These are phyloP conservation scores for Gymnorhina tibicen DNA, from an alignment of 2,113 vertebrate species.

Conservation along the genomic window DNA sequence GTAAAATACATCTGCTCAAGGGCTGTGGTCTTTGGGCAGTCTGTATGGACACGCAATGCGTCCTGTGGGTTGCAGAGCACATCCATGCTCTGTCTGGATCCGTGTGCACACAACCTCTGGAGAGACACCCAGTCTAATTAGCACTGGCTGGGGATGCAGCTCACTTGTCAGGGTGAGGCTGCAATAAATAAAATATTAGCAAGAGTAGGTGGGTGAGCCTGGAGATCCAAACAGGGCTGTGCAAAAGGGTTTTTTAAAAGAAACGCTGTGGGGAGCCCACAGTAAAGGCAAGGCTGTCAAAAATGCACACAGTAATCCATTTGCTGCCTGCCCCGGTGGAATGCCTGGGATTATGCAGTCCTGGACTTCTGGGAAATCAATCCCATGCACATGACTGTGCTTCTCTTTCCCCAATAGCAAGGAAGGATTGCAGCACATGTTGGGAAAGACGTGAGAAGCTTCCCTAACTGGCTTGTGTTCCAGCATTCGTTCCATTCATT, in stretches of 20 bases:
- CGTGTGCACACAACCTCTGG: not conserved
- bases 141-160: not conserved
- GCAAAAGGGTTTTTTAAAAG: not conserved
- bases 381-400: not conserved
- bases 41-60: fast-evolving
- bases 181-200: constrained; percentile 50
- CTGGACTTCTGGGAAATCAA: constrained; percentile 28
- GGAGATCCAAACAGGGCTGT: not conserved
- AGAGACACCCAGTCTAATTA: not conserved
- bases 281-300: not conserved
- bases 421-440: not conserved
- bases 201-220: not conserved
- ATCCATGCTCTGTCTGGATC: not conserved
- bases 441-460: not conserved
- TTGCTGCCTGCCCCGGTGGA: constrained; percentile 13
- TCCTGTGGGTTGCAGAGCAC: not conserved
- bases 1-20: not conserved
- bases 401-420: not conserved
- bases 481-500: not conserved
- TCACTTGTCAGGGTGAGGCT: not conserved
- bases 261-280: not conserved
- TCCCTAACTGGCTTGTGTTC: not conserved
- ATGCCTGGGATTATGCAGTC: not conserved
- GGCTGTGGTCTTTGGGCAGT: not conserved
- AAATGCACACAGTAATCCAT: not conserved